Evolutionary conservation across 2,888 invertebrate species (phyloP).

Genomic region (Bedellia somnulentella): DNA sequence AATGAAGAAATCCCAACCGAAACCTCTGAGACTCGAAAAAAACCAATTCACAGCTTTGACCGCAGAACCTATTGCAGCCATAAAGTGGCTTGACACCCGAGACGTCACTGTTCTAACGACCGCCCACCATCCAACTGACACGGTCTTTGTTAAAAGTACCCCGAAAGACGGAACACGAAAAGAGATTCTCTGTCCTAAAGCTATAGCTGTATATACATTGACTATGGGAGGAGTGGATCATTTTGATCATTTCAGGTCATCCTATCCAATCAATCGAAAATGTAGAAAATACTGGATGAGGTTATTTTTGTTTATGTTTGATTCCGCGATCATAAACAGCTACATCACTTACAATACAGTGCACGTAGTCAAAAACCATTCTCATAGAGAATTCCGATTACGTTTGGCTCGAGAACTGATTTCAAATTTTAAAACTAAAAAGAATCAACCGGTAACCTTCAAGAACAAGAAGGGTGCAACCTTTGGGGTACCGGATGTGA

Average conservation of each 20-base stretch:
- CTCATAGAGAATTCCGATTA: no score
- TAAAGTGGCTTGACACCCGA: conserved; percentile 12
- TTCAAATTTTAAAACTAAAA: no score
- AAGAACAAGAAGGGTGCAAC: no score
- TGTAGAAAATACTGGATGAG: conserved; percentile 19
- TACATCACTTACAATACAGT: conserved; percentile 10
- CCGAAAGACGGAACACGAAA: conserved; percentile 19
- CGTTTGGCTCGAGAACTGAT: no score
- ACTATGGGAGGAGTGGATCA: no score
- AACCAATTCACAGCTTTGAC: conserved; percentile 1
- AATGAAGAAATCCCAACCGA: conserved; percentile 11
- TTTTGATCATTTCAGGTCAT: no score
- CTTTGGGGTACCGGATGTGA: no score
- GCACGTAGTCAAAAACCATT: conserved; percentile 4
- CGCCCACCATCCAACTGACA: conserved; percentile 14
- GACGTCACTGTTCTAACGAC: conserved; percentile 13
- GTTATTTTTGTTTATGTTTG: conserved; percentile 14
- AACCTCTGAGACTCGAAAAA: conserved; percentile 2
- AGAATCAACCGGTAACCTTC: conserved; percentile 3
- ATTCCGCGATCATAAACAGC: conserved; percentile 4
- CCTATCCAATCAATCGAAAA: conserved; percentile 17
- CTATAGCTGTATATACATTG: conserved; percentile 17
- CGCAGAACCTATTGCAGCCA: conserved; percentile 11
- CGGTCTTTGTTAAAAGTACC: conserved; percentile 14
- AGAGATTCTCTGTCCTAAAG: conserved; percentile 17